Evolutionary conservation across 2,888 invertebrate species (phyloP).

Genomic region (Chirona hameri): DNA sequence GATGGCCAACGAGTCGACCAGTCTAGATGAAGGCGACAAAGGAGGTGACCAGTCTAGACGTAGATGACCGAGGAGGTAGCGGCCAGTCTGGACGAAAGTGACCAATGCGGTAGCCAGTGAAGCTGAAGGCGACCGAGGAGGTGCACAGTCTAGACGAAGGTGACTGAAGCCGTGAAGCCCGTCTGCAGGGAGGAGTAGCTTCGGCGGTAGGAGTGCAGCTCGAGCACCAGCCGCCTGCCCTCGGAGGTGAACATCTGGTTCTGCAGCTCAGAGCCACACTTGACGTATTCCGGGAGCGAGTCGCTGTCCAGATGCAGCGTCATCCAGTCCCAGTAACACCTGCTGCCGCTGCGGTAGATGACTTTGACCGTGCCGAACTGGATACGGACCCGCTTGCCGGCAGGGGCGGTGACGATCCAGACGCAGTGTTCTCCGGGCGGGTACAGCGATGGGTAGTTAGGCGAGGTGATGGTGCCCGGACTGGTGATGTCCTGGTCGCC

Average conservation of each 20-base stretch:
- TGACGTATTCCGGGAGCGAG: not conserved
- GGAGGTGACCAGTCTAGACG: too few species aligned
- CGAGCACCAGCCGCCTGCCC: not conserved
- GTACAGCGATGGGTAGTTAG: not conserved
- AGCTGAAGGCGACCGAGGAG: too few species aligned
- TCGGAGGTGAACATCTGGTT: not conserved
- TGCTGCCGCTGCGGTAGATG: not conserved
- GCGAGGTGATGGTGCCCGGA: not conserved
- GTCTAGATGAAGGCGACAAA: too few species aligned
- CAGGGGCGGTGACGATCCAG: not conserved
- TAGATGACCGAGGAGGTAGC: too few species aligned
- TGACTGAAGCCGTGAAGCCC: constrained; percentile 31
- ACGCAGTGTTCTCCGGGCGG: not conserved
- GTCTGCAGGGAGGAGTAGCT: not conserved
- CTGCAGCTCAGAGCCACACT: not conserved
- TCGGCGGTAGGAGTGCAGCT: not conserved
- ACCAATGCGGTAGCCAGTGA: too few species aligned
- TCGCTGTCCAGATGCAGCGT: not conserved
- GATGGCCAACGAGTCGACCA: too few species aligned
- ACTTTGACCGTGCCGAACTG: not conserved
- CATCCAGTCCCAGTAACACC: not conserved
- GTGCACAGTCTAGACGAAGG: not conserved
- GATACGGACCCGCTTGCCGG: not conserved
- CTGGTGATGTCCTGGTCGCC: not conserved
- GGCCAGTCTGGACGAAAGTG: too few species aligned